Percentiles rank a stretch among this genome's conserved stretches.
Evolutionary conservation across 2,888 invertebrate species (phyloP).

Genomic region (Xanthia togata): DNA sequence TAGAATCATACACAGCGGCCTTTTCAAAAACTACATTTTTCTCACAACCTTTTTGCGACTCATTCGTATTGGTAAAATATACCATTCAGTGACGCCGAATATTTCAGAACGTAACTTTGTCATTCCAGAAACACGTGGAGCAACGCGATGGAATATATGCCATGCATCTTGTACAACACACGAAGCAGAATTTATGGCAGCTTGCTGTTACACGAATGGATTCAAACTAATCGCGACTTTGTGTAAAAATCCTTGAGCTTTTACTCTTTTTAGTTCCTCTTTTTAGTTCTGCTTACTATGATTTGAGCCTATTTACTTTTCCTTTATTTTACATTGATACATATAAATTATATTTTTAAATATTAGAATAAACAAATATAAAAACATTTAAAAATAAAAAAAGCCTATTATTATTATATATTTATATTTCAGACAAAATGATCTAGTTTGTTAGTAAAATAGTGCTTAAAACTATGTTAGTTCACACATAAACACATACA

Average conservation of each 20-base stretch:
- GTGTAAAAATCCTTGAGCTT: conserved; percentile 9
- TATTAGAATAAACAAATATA: no score
- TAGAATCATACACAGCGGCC: conserved; percentile 67
- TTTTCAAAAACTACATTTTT: conserved; percentile 56
- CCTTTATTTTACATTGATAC: no score
- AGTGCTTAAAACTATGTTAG: no score
- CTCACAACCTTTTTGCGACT: conserved; percentile 52
- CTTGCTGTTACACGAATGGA: conserved; percentile 34
- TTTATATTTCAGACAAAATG: no score
- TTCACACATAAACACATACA: no score
- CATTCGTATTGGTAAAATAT: conserved; percentile 55
- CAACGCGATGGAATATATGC: conserved; percentile 40
- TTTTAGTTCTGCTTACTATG: neutral
- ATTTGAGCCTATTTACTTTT: neutral
- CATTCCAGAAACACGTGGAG: conserved; percentile 33
- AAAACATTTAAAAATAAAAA: no score
- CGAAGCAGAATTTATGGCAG: conserved; percentile 48
- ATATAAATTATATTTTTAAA: no score
- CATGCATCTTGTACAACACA: conserved; percentile 50
- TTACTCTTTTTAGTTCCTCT: neutral
- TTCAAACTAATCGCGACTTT: conserved; percentile 34
- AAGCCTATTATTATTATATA: no score
- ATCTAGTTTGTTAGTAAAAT: no score
- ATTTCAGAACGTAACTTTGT: conserved; percentile 52
- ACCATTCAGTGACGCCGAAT: conserved; percentile 54